Base-by-base conservation (phyloP, 1,140 invertebrate genomes). In the Drosophila rufa region DNA sequence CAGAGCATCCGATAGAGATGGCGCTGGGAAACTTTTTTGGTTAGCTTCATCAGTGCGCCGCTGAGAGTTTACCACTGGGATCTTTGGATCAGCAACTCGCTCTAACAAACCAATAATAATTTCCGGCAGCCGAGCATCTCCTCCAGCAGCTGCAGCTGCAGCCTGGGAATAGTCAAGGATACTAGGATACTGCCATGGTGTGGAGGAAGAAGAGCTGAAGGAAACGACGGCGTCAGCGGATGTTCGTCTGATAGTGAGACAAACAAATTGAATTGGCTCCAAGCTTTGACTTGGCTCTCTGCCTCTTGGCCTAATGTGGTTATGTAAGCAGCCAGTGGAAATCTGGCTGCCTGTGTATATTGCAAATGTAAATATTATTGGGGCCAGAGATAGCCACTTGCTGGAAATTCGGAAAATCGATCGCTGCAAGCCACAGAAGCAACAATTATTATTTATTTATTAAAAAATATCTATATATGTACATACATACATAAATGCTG, bases 41-140 rank as follows among this genome's bases (percentile, higher is more conserved):
- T 75, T 80, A 69, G 82, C 74, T 77, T 77, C 77, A 84, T 84
- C 81, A 84, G 79, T 73, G 82, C 67, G 81, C 77, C 66, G 68
- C 61, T 58, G 79, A 86, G 82, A 86, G 83, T 87, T 86, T 86
- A 82, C 83, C 79, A 62, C 71, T 82, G 83, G 83, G 83, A 86
- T 76, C 70, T 65, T 67, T 62, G 75, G 66, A 75, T 82, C 75
- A 75, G 62, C 79, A 79, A 79, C 66, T 79, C 66, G 65, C 56
- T 74, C 82, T 68, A 86, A 87, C 75, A 87, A 86, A 86, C 83
- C 83, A 86, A 86, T 86, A 86, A 86, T 86, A 86, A 86, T 86
- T 86, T 86, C 79, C 83, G 82, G 75, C 76, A 57, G 50, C 50
- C 22, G 27, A 62, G 56, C 59, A 48, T 51, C 67, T 70, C 60